These are phyloP conservation scores for Timema cristinae DNA, from an alignment of 2,888 invertebrate species.

Conservation along the genomic window DNA sequence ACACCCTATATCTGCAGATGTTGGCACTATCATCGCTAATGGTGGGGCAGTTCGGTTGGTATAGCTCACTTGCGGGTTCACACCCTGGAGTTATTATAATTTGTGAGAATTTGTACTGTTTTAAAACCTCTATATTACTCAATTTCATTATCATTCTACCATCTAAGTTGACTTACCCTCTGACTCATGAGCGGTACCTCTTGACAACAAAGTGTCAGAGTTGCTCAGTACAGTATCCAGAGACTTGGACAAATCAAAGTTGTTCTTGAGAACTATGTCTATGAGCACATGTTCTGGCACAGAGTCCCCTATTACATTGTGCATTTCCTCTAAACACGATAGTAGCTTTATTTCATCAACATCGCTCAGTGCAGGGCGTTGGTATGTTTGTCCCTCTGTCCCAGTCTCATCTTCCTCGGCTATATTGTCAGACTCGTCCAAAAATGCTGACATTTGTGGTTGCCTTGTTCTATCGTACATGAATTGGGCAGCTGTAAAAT, in stretches of 20 bases:
- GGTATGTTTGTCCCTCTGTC: slow-evolving; percentile 19
- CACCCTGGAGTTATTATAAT: no score
- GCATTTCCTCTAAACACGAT: slow-evolving; percentile 79
- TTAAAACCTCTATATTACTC: no score
- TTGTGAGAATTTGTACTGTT: no score
- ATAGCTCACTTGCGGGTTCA: no score
- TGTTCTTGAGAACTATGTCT: slow-evolving; percentile 64
- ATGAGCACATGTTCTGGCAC: slow-evolving; percentile 68
- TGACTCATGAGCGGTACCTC: no score
- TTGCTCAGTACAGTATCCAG: slow-evolving; percentile 63
- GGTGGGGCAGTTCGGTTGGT: no score
- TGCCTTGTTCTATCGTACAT: slow-evolving; percentile 70
- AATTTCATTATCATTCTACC: no score
- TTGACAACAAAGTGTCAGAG: no score
- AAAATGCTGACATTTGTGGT: slow-evolving; percentile 62
- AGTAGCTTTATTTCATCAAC: slow-evolving; percentile 69
- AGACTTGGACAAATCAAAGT: slow-evolving; percentile 67
- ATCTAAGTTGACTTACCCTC: no score
- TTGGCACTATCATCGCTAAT: no score
- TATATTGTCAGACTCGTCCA: slow-evolving; percentile 59
- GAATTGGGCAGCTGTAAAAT: slow-evolving; percentile 61
- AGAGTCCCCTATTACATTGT: slow-evolving; percentile 73
- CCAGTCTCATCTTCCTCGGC: slow-evolving; percentile 57
- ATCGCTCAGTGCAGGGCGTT: slow-evolving; percentile 53
- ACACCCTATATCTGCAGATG: no score